phyloP scores from a whole-genome alignment of 2,113 vertebrate species.

The Passer domesticus region DNA sequence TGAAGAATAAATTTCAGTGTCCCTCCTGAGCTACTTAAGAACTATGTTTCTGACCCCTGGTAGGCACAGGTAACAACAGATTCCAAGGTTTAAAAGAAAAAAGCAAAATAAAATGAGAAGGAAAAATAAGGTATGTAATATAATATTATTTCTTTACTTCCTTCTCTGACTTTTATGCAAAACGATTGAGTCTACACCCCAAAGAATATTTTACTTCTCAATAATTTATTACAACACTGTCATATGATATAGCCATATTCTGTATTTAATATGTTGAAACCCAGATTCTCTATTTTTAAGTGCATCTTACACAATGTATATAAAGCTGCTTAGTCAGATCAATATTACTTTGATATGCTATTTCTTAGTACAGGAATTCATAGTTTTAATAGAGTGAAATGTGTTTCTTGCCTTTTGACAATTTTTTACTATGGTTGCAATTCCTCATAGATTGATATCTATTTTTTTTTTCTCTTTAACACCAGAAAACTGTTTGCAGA shows the following conservation, averaged over 20 bases:
- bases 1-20: neutral
- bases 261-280: neutral
- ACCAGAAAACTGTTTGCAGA: neutral
- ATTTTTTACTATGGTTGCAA: neutral
- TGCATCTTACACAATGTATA: neutral
- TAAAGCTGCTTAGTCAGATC: neutral
- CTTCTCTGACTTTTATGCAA: neutral
- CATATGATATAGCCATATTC: neutral
- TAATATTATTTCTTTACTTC: neutral
- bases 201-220: neutral
- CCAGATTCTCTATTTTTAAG: neutral
- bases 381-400: neutral
- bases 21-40: neutral
- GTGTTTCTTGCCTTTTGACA: neutral
- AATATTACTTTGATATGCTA: neutral
- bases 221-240: neutral
- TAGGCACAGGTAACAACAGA: neutral
- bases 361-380: neutral
- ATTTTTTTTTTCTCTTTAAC: neutral
- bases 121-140: neutral
- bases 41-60: neutral
- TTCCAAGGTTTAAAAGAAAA: too few species aligned
- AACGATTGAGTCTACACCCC: accelerated
- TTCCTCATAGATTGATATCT: neutral
- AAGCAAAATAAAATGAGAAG: neutral